phyloP scores from a whole-genome alignment of 35 echinoderm and acorn worm species.

The Hemicentrotus pulcherrimus region DNA sequence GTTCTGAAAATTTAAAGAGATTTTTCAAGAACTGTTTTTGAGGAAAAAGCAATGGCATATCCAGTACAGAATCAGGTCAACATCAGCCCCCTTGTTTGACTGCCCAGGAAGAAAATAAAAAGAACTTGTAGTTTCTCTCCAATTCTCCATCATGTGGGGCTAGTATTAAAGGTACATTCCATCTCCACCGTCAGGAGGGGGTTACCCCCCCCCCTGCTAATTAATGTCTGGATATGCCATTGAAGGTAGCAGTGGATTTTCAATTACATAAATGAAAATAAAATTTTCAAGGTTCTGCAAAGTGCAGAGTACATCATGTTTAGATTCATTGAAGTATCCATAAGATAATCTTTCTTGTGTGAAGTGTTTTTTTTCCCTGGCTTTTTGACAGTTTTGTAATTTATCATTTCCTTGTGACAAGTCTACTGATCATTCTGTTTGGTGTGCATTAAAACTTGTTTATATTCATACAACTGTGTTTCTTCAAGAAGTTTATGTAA shows the following conservation, averaged over 20 bases:
- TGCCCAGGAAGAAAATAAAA: too few relatives aligned
- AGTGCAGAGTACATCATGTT: neutral
- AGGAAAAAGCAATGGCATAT: too few relatives aligned
- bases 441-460: conserved; percentile 18
- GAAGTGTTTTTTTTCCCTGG: neutral
- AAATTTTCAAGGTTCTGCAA: neutral
- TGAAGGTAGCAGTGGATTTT: neutral
- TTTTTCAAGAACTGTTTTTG: too few relatives aligned
- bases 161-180: too few relatives aligned
- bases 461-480: neutral
- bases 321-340: neutral
- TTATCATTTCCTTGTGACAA: neutral
- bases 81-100: too few relatives aligned
- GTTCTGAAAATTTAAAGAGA: too few relatives aligned
- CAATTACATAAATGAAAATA: neutral
- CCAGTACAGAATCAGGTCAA: too few relatives aligned
- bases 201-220: too few relatives aligned
- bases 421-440: neutral
- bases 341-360: neutral
- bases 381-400: neutral
- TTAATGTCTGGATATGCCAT: neutral
- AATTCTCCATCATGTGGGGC: too few relatives aligned
- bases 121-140: too few relatives aligned
- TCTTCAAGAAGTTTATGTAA: too few relatives aligned
- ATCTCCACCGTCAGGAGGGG: too few relatives aligned